Evolutionary conservation across 2,888 invertebrate genomes (phyloP), one percentile per base, ranked within the genome.

Genomic region (Acanthosepion lycidas): DNA sequence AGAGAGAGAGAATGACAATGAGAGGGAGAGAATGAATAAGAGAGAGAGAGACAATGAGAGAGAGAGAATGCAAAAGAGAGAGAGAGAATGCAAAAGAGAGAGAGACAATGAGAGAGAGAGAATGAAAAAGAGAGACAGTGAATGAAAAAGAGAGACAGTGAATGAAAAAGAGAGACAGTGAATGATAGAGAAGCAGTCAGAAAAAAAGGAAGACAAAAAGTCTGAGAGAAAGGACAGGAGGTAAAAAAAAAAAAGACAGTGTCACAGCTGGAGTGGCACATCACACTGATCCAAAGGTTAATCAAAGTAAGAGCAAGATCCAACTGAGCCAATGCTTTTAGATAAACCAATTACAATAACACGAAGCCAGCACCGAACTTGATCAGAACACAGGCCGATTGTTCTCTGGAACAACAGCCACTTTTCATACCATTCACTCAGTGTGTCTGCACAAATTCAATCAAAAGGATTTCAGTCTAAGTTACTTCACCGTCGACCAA

Each of bases 391-490:
- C 78, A 33, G 78, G n/a, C n/a, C 78, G 78, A 78, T 78, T 78
- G 78, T 78, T 78, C 78, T 78, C 78, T 78, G 78, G 78, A 78
- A 78, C 78, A 78, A 78, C 78, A 33, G 78, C 78, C 78, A 78
- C 78, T 78, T 78, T 78, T 78, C 78, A 78, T 78, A 78, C n/a
- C n/a, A 33, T 78, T 78, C 78, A 78, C 78, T 18, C n/a, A 18
- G 78, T 78, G n/a, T 78, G 78, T 78, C 78, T 12, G 78, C 18
- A 15, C 78, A 78, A 78, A 78, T 78, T 78, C 78, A 78, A 78
- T 78, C 78, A 78, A 78, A 78, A 78, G 78, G 78, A 78, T 78
- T n/a, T n/a, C n/a, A 33, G 78, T 78, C 78, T 78, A 33, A 78
- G 6, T 78, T 78, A 33, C n/a, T 78, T 78, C n/a, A 78, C 33